phyloP scores from a whole-genome alignment of 2,888 invertebrate species.

The Cantharis lateralis region DNA sequence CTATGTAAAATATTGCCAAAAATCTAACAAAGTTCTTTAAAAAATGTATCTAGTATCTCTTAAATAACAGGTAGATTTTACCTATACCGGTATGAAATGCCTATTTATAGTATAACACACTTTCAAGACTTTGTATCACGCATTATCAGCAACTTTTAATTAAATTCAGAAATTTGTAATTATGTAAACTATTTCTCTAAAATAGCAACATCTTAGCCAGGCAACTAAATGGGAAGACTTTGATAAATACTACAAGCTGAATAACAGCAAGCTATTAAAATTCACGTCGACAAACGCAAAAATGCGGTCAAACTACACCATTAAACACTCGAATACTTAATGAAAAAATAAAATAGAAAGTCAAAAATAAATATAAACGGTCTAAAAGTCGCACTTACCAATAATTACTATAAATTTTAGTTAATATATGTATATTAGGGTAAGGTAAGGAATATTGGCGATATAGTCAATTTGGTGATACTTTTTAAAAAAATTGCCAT shows the following conservation, averaged over 20 bases:
- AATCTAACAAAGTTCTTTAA: no score
- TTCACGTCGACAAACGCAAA: slow-evolving; percentile 13
- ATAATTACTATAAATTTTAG: no score
- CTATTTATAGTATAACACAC: no score
- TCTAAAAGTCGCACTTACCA: background rate
- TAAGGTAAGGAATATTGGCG: no score
- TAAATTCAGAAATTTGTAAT: background rate
- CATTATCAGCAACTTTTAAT: background rate
- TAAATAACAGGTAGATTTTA: no score
- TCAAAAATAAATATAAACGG: slow-evolving; percentile 2
- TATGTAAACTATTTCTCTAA: background rate
- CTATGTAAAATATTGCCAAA: no score
- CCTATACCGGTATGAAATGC: no score
- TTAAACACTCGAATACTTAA: slow-evolving; percentile 7
- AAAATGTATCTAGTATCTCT: no score
- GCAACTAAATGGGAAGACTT: background rate
- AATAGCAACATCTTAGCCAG: background rate
- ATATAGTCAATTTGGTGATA: no score
- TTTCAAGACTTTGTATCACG: background rate
- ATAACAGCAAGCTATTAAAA: slow-evolving; percentile 5
- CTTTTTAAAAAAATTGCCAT: no score
- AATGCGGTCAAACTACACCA: slow-evolving; percentile 11
- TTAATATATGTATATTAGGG: no score
- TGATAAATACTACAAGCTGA: background rate
- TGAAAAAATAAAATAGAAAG: slow-evolving; percentile 11